Base-by-base conservation (phyloP, 2,888 invertebrate genomes). In the Diploptera punctata region DNA sequence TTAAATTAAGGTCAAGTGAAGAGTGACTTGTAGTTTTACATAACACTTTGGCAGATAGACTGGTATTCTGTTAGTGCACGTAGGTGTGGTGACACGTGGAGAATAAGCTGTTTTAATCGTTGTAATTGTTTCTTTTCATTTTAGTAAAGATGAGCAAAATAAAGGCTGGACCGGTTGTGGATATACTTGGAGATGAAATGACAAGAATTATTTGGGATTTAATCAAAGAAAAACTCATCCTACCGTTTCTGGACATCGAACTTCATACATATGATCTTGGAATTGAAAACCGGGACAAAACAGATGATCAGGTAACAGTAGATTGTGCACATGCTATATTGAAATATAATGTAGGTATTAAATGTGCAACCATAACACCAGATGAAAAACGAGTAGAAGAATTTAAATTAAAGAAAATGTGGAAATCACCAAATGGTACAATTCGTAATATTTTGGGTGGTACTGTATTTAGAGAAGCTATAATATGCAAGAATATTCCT, bases 291-390 rank as follows among this genome's bases (percentile, higher is more conserved):
- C 89, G 99, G 74, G 98, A 99, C 82, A 89, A 91, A 78, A 99
- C 99, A 67, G 88, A 94, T 73, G 99, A 99, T 81, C 91, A 97
- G 84, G 97, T 99, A 2, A 99, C 99, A 0, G 86, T 98, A 76
- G 99, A 99, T 77, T 97, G 98, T 83, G 99, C 99, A 7, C 92
- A 98, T 82, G 99, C 99, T 16, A 90, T 99, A 71, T 94, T 96
- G 82, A 95, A 96, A 81, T 98, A 97, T 86, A 98, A 97, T 84
- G 99, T 99, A 67, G 99, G 99, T 52, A 95, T 99, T 77, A 99
- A 99, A 84, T 99, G 99, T 85, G 99, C 99, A 26, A 95, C 99
- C 2, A 99, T 99, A 76, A 99, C 99, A 0, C 98, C 99, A 1
- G 99, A 99, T 83, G 99, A 99, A 83, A 93, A 94, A 44, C 88